phyloP scores from a whole-genome alignment of 2,797 vertebrate genomes.

The Pangasius djambal region DNA sequence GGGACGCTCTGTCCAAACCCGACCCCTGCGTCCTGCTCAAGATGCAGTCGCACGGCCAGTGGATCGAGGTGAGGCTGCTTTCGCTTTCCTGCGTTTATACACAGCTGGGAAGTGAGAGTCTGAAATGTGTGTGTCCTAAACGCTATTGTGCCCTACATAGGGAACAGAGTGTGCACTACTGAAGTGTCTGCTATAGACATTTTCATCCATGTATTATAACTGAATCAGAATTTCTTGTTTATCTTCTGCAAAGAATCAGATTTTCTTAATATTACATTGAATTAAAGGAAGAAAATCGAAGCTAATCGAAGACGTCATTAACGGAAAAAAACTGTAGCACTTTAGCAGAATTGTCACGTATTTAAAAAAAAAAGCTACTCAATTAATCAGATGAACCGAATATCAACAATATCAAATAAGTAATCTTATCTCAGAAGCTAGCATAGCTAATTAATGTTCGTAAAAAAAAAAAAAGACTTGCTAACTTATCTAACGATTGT shows the following conservation, averaged over 20 bases:
- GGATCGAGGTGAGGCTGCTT: constrained; percentile 86
- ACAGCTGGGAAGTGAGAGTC: not conserved
- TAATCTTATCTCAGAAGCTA: not conserved
- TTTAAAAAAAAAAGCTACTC: not conserved
- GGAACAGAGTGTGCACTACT: not conserved
- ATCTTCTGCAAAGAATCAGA: not conserved
- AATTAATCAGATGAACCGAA: not conserved
- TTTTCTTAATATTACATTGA: not conserved
- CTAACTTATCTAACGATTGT: not conserved
- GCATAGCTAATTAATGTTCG: not conserved
- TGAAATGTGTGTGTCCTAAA: constrained; percentile 8
- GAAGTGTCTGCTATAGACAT: not conserved
- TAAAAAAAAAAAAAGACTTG: not conserved
- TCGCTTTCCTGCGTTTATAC: not conserved
- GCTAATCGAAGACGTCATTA: not conserved
- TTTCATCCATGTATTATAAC: not conserved
- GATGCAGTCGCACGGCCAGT: constrained; percentile 94
- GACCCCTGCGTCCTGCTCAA: constrained; percentile 94
- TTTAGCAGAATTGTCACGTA: not conserved
- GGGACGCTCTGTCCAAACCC: constrained; percentile 91
- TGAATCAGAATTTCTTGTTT: not conserved
- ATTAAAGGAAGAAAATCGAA: not conserved
- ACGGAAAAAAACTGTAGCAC: not conserved
- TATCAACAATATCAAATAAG: not conserved
- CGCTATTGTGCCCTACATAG: not conserved